These are phyloP conservation scores for Sialis fuliginosa DNA, from an alignment of 2,888 invertebrate species.

Conservation along the genomic window DNA sequence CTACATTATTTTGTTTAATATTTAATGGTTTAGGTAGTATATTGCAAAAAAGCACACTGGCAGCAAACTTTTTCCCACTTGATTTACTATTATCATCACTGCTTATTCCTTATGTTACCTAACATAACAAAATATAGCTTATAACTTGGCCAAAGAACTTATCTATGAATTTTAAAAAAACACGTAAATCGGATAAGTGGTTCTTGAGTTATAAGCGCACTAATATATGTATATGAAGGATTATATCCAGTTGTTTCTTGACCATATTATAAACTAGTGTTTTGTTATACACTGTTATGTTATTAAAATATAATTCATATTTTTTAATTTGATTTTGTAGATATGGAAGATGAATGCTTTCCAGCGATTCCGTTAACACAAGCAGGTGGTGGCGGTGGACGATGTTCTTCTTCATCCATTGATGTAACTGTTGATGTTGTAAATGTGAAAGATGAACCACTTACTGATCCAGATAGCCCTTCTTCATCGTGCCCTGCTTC, in stretches of 20 bases:
- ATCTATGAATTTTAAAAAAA: too few relatives aligned
- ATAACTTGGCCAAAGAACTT: too few relatives aligned
- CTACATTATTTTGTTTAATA: too few relatives aligned
- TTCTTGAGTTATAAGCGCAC: background rate
- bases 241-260: background rate
- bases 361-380: slow-evolving; percentile 53
- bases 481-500: slow-evolving; percentile 54
- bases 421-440: slow-evolving; percentile 13
- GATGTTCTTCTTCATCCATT: slow-evolving; percentile 20
- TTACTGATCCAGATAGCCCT: slow-evolving; percentile 54
- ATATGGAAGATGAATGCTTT: slow-evolving; percentile 83
- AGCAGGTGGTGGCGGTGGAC: slow-evolving; percentile 18
- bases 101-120: too few relatives aligned
- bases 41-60: too few relatives aligned
- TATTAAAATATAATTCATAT: background rate
- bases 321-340: slow-evolving; percentile 29
- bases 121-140: too few relatives aligned
- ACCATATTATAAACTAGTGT: background rate
- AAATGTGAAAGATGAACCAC: slow-evolving; percentile 60
- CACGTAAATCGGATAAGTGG: too few relatives aligned
- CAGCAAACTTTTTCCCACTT: too few relatives aligned
- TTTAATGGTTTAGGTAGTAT: too few relatives aligned
- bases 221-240: background rate
- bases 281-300: background rate
- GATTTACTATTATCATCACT: too few relatives aligned